Base-by-base conservation (phyloP, 2,797 vertebrate genomes). In the Tympanoctomys barrerae region DNA sequence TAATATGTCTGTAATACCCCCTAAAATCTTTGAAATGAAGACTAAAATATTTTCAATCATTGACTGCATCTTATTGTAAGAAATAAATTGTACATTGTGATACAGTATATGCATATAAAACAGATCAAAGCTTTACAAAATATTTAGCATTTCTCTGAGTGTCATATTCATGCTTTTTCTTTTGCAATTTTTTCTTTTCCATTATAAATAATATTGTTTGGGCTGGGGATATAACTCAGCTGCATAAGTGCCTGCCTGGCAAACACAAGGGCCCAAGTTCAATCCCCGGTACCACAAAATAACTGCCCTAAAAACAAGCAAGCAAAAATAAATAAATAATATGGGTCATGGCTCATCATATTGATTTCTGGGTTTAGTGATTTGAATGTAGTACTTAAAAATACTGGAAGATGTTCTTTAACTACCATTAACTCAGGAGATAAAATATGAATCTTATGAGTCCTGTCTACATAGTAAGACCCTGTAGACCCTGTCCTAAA, bases 71-170 rank as follows among this genome's bases (percentile, higher is more conserved):
- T 88, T 36, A 5, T 39, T 77, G 3, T 71, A 78, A 82, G 66
- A 95, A 57, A 84, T 66, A 36, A 5, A 22, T 46, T 94, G 81
- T 52, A 68, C 22, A 31, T 49, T 86, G n/a, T 87, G 73, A 94
- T 10, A 18, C 24, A 19, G 11, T 18, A 1, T 36, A 22, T 42
- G 49, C 46, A 14, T 68, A 62, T 61, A 75, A 89, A 91, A 83
- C 52, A 22, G 49, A 75, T 5, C 4, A 36, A 87, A 71, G 13
- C 82, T 90, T 73, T 87, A 62, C 39, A 33, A 75, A 52, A 68
- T 89, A 31, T 19, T 89, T 85, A 42, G 19, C 16, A 1, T 93
- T 89, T 78, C 24, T 64, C 31, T 7, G 6, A 80, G 61, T 96
- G 54, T 75, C 24, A 21, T 46, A 52, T 33, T 83, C n/a, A 52